A percentile compares a stretch with the other conserved stretches of the same genome.
Evolutionary conservation across 2,888 invertebrate species (phyloP).

Genomic region (Rutpela maculata): DNA sequence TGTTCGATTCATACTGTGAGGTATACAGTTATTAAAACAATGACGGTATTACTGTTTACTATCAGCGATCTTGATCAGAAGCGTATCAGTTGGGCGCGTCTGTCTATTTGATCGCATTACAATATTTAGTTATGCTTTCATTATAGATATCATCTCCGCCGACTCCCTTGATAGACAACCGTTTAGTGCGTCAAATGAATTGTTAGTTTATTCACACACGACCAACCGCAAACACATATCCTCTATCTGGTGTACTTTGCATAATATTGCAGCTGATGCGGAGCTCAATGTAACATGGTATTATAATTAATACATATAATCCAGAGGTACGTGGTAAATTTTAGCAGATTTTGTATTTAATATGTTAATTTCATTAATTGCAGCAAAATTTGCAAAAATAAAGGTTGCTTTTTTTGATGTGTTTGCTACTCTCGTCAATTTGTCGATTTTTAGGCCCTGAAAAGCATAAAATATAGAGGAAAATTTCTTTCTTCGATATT

Average conservation of each 20-base stretch:
- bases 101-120: conserved; percentile 70
- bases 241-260: conserved; percentile 23
- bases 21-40: conserved; percentile 42
- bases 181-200: conserved; percentile 65
- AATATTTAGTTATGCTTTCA: conserved; percentile 70
- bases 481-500: no score
- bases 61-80: conserved; percentile 50
- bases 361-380: neutral
- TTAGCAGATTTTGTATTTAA: neutral
- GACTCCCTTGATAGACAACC: conserved; percentile 68
- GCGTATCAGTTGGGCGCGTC: conserved; percentile 60
- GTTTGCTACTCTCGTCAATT: no score
- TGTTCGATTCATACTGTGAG: conserved; percentile 30
- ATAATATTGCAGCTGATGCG: conserved; percentile 21
- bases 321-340: neutral
- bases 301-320: neutral
- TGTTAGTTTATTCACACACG: conserved; percentile 56
- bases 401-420: no score
- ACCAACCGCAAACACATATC: conserved; percentile 47
- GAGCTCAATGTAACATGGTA: neutral
- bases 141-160: conserved; percentile 70
- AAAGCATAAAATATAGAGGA: no score
- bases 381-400: neutral
- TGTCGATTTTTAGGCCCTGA: no score
- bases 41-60: conserved; percentile 37